Conservation (phyloP, 1,140 invertebrate genomes). For the Belonocnema kinseyi region DNA sequence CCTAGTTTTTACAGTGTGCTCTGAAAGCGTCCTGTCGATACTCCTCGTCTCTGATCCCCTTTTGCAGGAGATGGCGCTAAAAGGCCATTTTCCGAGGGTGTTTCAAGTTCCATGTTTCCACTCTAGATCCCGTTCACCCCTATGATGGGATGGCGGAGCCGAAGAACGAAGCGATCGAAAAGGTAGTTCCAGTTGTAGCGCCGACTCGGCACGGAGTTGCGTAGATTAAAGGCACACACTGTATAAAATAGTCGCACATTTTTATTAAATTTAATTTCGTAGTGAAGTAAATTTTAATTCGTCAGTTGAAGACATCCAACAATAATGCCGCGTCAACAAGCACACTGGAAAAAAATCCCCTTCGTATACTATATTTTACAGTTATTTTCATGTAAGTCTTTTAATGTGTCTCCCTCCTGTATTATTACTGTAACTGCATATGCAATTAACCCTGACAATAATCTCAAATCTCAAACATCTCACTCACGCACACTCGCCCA, state of each 20-base stretch:
- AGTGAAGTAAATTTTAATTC: conserved; percentile 51
- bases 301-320: conserved; percentile 41
- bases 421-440: neutral
- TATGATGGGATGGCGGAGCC: conserved; percentile 61
- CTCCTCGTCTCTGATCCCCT: neutral
- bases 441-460: neutral
- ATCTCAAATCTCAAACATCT: conserved; percentile 2
- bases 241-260: conserved; percentile 74
- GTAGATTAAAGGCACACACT: conserved; percentile 74
- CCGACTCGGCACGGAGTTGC: conserved; percentile 73
- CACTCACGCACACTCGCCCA: neutral
- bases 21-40: neutral
- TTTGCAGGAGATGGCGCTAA: conserved; percentile 28
- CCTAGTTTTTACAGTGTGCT: no score
- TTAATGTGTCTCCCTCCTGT: neutral
- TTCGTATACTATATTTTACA: conserved; percentile 72
- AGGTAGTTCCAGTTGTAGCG: conserved; percentile 71
- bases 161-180: conserved; percentile 63
- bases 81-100: conserved; percentile 10
- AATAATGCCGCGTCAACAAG: conserved; percentile 64
- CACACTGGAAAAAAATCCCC: conserved; percentile 68
- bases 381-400: conserved; percentile 73
- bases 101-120: conserved; percentile 16
- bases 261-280: conserved; percentile 61
- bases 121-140: conserved; percentile 40